phyloP scores from a whole-genome alignment of 1,140 invertebrate species.

The Pogonomyrmex barbatus region DNA sequence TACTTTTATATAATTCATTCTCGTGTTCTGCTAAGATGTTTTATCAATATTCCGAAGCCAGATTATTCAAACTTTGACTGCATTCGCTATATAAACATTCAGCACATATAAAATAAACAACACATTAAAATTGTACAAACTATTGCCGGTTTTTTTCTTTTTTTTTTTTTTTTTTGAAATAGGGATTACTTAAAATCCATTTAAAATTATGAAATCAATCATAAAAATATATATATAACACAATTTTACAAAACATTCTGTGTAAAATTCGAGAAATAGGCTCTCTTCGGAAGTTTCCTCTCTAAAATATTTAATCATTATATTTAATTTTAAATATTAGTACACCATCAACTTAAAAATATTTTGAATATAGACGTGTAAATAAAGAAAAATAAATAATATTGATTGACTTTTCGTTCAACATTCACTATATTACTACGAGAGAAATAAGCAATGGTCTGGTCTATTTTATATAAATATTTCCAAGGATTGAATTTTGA shows the following conservation, averaged over 20 bases:
- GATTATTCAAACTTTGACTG: background rate
- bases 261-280: background rate
- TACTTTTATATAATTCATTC: constrained; percentile 59
- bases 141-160: background rate
- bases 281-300: background rate
- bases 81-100: background rate
- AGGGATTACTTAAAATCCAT: background rate
- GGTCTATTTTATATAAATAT: background rate
- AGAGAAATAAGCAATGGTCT: background rate
- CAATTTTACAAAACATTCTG: background rate
- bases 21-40: constrained; percentile 22
- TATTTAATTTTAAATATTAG: background rate
- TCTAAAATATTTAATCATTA: background rate
- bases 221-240: background rate
- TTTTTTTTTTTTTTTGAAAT: background rate
- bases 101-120: constrained; percentile 9
- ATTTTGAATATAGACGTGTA: background rate
- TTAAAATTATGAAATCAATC: background rate
- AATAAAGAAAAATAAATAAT: background rate
- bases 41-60: constrained; percentile 16
- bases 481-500: background rate
- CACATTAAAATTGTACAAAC: background rate
- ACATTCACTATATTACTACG: background rate
- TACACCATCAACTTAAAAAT: background rate
- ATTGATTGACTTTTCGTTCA: background rate